These are phyloP conservation scores for Fratercula arctica DNA, from an alignment of 2,797 vertebrate species.

Conservation along the genomic window DNA sequence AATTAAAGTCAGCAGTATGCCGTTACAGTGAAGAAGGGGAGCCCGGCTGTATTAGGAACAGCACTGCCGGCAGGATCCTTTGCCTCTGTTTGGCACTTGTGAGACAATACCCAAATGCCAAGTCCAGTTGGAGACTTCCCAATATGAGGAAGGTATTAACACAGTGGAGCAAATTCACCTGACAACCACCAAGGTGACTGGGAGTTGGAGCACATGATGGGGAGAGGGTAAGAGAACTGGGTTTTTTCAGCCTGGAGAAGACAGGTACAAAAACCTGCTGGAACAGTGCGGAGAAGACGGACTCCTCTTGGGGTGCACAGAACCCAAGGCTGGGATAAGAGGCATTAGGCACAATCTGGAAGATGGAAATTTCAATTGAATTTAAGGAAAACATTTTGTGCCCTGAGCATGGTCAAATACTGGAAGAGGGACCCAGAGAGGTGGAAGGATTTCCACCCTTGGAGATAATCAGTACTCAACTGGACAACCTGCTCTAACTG, in stretches of 20 bases:
- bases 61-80: background rate
- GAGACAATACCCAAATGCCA: background rate
- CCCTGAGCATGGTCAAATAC: background rate
- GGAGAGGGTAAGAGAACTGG: background rate
- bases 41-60: background rate
- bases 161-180: background rate
- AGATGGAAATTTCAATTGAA: background rate
- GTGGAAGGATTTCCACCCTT: background rate
- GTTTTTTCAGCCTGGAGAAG: background rate
- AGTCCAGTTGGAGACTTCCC: background rate
- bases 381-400: background rate
- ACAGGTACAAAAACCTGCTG: background rate
- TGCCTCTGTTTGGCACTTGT: background rate
- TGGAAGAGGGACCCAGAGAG: background rate
- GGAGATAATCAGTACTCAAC: background rate
- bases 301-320: background rate
- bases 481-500: background rate
- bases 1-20: background rate
- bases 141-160: background rate
- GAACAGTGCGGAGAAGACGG: background rate
- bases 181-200: background rate
- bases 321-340: background rate
- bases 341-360: background rate
- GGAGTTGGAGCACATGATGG: background rate
- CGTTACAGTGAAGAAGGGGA: background rate